phyloP scores from a whole-genome alignment of 2,888 invertebrate species.

The Trachelus iudaicus region DNA sequence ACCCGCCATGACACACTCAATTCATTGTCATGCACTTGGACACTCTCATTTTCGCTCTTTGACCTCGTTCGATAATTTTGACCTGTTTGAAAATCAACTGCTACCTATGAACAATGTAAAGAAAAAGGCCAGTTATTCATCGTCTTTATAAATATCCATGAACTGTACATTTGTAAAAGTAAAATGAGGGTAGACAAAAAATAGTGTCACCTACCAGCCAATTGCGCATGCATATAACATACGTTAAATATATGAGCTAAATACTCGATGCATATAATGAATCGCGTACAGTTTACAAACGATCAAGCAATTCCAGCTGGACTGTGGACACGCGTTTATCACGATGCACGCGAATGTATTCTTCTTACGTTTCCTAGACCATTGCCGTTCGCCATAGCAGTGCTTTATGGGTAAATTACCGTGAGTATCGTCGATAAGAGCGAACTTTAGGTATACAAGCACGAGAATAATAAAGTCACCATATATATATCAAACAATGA shows the following conservation, averaged over 20 bases:
- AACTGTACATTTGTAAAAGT: not conserved
- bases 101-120: not conserved
- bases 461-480: not conserved
- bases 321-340: conserved; percentile 28
- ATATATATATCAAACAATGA: not conserved
- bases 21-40: not conserved
- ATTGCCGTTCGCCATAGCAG: not conserved
- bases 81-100: not conserved
- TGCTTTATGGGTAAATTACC: not conserved
- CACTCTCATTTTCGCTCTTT: not conserved
- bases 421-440: not conserved
- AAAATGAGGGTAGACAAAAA: not conserved
- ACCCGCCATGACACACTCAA: not conserved
- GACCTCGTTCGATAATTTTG: not conserved
- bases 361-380: conserved; percentile 36
- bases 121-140: not conserved
- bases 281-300: conserved; percentile 34
- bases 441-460: not conserved
- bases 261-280: not conserved
- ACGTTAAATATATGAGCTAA: not conserved
- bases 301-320: conserved; percentile 46
- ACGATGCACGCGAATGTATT: conserved; percentile 24
- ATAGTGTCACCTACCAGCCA: not conserved
- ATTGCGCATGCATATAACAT: not conserved
- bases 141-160: not conserved